A percentile compares a stretch with the other conserved stretches of the same genome.
These are phyloP conservation scores for Temnothorax curvispinosus DNA, from an alignment of 1,140 invertebrate genomes.

Conservation along the genomic window DNA sequence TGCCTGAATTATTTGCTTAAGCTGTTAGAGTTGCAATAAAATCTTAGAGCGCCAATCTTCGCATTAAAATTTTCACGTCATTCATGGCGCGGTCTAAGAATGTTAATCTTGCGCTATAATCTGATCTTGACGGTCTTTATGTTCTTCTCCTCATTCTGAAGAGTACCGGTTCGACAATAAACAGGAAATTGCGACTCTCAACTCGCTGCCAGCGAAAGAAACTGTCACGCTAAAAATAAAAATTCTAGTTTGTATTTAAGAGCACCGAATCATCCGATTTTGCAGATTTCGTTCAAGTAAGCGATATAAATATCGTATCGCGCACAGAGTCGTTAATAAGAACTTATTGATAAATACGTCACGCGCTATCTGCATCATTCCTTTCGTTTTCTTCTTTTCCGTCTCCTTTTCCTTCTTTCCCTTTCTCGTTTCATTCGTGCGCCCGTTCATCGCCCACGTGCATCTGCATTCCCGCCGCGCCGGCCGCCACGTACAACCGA, in stretches of 20 bases:
- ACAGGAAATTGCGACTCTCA: neutral
- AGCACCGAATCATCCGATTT: constrained; percentile 11
- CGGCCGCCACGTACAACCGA: constrained; percentile 44
- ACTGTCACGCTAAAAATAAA: neutral
- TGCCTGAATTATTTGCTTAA: neutral
- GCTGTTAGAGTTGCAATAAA: constrained; percentile 6
- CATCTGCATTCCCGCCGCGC: constrained; percentile 55
- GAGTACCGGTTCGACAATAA: constrained; percentile 22
- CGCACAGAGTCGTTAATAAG: constrained; percentile 55
- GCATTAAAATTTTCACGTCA: constrained; percentile 1
- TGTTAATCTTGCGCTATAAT: neutral
- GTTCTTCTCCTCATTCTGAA: neutral
- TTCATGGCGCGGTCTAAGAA: neutral
- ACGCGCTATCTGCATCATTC: neutral
- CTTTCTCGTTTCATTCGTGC: neutral
- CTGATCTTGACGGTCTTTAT: too few relatives aligned
- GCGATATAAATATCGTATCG: constrained; percentile 1
- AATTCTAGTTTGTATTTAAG: neutral
- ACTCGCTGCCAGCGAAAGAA: neutral
- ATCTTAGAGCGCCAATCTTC: neutral
- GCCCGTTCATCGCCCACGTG: constrained; percentile 65
- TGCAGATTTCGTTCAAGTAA: neutral
- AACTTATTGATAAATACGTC: constrained; percentile 66
- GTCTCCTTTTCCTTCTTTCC: neutral
- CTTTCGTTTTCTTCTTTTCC: neutral